phyloP scores from a whole-genome alignment of 1,140 invertebrate species.

The Temnothorax nylanderi region DNA sequence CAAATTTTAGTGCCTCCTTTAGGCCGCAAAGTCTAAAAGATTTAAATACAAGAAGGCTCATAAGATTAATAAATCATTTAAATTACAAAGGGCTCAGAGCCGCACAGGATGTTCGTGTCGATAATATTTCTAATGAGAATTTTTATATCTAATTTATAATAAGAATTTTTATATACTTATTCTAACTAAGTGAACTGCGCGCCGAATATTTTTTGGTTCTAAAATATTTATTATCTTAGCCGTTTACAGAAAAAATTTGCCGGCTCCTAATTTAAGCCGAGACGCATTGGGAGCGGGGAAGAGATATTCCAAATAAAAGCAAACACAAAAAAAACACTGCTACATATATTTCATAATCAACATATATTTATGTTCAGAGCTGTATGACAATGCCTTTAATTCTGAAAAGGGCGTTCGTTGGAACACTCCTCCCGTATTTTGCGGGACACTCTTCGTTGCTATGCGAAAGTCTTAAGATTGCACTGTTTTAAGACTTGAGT shows the following conservation, averaged over 20 bases:
- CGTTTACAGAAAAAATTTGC: background rate
- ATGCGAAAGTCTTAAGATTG: background rate
- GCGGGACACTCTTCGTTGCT: background rate
- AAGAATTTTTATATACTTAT: too few species aligned
- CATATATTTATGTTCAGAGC: background rate
- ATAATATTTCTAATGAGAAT: too few species aligned
- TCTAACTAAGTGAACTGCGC: too few species aligned
- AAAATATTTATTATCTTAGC: background rate
- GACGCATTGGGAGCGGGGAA: background rate
- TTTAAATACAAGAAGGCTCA: background rate
- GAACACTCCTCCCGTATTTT: background rate
- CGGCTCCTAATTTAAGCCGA: background rate
- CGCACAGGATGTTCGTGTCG: too few species aligned
- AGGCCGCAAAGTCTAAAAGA: background rate
- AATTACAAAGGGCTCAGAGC: too few species aligned
- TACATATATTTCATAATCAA: slow-evolving; percentile 6
- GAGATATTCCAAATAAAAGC: slow-evolving; percentile 14
- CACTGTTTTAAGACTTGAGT: background rate
- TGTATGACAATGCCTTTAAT: slow-evolving; percentile 9
- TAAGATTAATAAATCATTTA: too few species aligned
- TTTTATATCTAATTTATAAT: too few species aligned
- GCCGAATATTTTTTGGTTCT: too few species aligned
- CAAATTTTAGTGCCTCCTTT: background rate
- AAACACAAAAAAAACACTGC: background rate
- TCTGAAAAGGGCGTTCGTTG: background rate